Conservation (phyloP, 2,113 vertebrate species). For the Neogale vison region DNA sequence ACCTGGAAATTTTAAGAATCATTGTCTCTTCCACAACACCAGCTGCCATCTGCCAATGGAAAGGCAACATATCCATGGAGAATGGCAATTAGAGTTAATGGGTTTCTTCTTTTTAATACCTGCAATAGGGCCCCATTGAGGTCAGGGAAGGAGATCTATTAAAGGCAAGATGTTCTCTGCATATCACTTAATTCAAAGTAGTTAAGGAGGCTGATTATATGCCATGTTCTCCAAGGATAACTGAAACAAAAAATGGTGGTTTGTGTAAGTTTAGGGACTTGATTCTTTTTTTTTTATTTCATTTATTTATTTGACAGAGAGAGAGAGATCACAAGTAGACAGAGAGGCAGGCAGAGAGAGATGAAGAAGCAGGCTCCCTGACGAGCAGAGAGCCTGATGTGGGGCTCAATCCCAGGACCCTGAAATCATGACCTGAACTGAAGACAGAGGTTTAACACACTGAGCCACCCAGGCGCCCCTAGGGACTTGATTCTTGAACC, state of each 20-base stretch:
- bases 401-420: too few species aligned
- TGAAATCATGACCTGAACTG: too few species aligned
- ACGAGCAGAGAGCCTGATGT: too few species aligned
- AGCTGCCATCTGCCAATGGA: constrained; percentile 38
- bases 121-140: not conserved
- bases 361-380: too few species aligned
- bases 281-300: not conserved
- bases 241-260: constrained; percentile 24
- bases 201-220: constrained; percentile 57
- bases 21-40: not conserved
- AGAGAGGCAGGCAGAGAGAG: too few species aligned
- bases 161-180: constrained; percentile 51
- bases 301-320: too few species aligned
- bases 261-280: constrained; percentile 44
- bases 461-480: too few species aligned
- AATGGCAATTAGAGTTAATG: constrained; percentile 59
- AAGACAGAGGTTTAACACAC: too few species aligned
- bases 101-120: constrained; percentile 59
- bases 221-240: constrained; percentile 27
- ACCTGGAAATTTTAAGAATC: constrained; percentile 11
- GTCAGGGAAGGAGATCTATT: constrained; percentile 57
- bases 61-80: constrained; percentile 19
- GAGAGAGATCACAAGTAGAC: too few species aligned
- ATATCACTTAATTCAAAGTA: constrained; percentile 64
- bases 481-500: not conserved